These are phyloP conservation scores for Fistularia tabacaria DNA, from an alignment of 2,797 vertebrate species.

Conservation along the genomic window DNA sequence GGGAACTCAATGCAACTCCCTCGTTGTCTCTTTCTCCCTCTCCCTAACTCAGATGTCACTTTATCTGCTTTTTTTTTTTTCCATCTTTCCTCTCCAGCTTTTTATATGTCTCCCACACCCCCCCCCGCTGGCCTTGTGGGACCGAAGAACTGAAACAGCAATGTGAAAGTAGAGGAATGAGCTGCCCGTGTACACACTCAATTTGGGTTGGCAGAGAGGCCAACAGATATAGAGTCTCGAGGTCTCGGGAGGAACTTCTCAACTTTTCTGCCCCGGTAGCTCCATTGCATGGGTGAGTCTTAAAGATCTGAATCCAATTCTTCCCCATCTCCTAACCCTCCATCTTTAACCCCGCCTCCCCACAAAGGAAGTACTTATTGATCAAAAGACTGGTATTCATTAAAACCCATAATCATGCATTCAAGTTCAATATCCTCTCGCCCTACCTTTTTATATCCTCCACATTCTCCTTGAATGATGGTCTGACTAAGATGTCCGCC, in stretches of 20 bases:
- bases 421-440: slow-evolving; percentile 50
- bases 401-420: slow-evolving; percentile 45
- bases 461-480: slow-evolving; percentile 58
- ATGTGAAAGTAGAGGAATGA: slow-evolving; percentile 71
- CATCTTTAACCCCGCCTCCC: slow-evolving; percentile 33
- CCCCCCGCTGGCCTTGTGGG: slow-evolving; percentile 52
- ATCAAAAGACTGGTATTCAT: slow-evolving; percentile 60
- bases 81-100: slow-evolving; percentile 30
- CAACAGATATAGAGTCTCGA: slow-evolving; percentile 70
- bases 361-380: slow-evolving; percentile 45
- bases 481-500: slow-evolving; percentile 67
- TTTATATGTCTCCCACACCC: slow-evolving; percentile 19
- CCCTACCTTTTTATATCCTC: slow-evolving; percentile 42
- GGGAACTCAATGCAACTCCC: slow-evolving; percentile 64
- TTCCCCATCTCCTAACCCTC: slow-evolving; percentile 33
- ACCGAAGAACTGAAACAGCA: slow-evolving; percentile 59
- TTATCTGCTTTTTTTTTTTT: slow-evolving; percentile 48
- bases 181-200: slow-evolving; percentile 68
- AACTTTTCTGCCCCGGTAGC: slow-evolving; percentile 52
- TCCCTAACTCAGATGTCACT: slow-evolving; percentile 53
- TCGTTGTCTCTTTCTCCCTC: slow-evolving; percentile 41
- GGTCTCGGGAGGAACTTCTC: slow-evolving; percentile 67
- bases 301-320: slow-evolving; percentile 49
- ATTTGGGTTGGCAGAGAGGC: slow-evolving; percentile 73
- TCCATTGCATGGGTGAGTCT: slow-evolving; percentile 44